Evolutionary conservation across 2,113 vertebrate species (phyloP).

Genomic region (Rynchops niger): DNA sequence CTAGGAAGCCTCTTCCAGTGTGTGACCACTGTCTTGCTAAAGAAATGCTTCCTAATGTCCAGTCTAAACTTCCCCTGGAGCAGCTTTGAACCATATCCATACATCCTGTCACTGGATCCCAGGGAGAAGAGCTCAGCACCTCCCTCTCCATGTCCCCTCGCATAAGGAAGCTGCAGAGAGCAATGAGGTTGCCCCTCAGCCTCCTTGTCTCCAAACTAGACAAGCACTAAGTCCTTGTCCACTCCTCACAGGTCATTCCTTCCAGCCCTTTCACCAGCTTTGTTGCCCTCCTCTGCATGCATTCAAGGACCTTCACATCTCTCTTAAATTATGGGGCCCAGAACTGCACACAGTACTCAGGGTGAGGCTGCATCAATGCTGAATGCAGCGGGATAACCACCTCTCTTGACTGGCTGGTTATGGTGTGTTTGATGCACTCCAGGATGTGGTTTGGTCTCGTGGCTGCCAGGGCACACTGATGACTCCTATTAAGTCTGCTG

Average conservation of each 20-base stretch:
- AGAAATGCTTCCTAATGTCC: neutral
- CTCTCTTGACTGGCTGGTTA: neutral
- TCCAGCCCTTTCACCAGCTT: neutral
- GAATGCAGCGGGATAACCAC: neutral
- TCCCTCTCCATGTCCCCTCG: neutral
- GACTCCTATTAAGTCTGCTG: neutral
- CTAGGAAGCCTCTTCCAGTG: neutral
- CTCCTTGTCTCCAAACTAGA: neutral
- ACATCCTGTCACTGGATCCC: neutral
- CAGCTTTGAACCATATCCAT: neutral
- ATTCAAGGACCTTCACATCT: neutral
- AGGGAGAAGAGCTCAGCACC: neutral
- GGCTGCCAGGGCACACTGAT: neutral
- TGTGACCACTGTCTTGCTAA: neutral
- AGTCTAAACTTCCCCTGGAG: neutral
- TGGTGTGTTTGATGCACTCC: neutral
- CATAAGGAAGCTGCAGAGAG: neutral
- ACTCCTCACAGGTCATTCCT: neutral
- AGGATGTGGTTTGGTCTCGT: neutral
- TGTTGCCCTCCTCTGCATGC: neutral
- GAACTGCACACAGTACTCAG: neutral
- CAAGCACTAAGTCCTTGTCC: neutral
- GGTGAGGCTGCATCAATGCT: neutral
- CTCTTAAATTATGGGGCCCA: neutral
- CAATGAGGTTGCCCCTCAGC: accelerated